Percentiles rank a stretch among this genome's conserved stretches.
Conservation (phyloP, 1,140 invertebrate species). For the Delia radicum region DNA sequence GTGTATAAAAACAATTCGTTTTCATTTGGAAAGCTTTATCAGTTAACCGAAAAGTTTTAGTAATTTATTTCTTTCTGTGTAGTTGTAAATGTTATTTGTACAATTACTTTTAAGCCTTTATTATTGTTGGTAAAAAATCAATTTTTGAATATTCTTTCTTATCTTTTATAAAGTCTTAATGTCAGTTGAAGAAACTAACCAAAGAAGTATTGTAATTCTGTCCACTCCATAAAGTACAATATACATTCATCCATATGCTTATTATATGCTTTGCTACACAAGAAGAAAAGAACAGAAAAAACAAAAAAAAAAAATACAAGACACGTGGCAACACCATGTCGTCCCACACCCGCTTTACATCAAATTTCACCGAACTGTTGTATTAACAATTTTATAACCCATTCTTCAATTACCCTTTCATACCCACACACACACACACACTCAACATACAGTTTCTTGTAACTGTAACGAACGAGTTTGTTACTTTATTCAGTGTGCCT, state of each 20-base stretch:
- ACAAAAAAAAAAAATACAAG: background rate
- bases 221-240: background rate
- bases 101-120: no score
- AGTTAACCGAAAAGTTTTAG: no score
- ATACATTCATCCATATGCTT: background rate
- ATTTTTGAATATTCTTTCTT: background rate
- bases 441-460: background rate
- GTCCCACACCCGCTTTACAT: constrained; percentile 11
- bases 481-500: background rate
- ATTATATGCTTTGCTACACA: background rate
- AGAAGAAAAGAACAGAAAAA: background rate
- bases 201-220: background rate
- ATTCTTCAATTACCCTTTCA: constrained; percentile 32
- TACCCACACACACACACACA: background rate
- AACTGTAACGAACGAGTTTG: background rate
- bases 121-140: background rate
- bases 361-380: constrained; percentile 9
- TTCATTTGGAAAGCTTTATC: no score
- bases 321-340: constrained; percentile 16
- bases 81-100: background rate
- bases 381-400: constrained; percentile 12
- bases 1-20: no score
- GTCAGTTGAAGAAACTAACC: background rate
- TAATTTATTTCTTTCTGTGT: background rate
- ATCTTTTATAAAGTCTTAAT: background rate